These are phyloP conservation scores for Lampropteryx suffumata DNA, from an alignment of 2,888 invertebrate species.

Conservation along the genomic window DNA sequence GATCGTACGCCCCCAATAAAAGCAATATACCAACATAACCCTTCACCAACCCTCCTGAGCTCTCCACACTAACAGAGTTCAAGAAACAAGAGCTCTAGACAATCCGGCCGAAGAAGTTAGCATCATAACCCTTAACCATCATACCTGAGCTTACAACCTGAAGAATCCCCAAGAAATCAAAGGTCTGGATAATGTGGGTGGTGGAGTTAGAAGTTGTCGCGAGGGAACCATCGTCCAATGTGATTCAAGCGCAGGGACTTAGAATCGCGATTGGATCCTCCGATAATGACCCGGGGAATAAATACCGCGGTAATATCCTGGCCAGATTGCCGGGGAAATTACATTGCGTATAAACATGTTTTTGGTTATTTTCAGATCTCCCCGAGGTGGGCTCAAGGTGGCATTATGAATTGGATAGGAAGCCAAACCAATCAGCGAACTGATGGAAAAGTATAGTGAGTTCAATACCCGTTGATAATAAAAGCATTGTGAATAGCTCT, in stretches of 20 bases:
- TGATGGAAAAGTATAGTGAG: conserved; percentile 20
- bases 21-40: conserved; percentile 66
- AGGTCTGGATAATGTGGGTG: conserved; percentile 45
- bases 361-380: conserved; percentile 38
- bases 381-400: conserved; percentile 20
- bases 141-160: conserved; percentile 12
- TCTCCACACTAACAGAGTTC: background rate
- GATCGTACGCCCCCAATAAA: conserved; percentile 57
- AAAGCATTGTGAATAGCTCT: no score
- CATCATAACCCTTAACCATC: conserved; percentile 36
- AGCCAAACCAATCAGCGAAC: conserved; percentile 17
- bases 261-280: conserved; percentile 60
- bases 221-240: conserved; percentile 64
- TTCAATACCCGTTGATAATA: background rate
- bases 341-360: conserved; percentile 41
- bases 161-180: background rate
- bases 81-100: conserved; percentile 24
- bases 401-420: conserved; percentile 14
- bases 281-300: conserved; percentile 68
- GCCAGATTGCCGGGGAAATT: conserved; percentile 54
- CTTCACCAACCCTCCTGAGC: conserved; percentile 28
- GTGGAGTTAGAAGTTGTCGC: conserved; percentile 53
- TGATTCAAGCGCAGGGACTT: conserved; percentile 48
- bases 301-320: conserved; percentile 63
- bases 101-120: conserved; percentile 49